These are phyloP conservation scores for Oegoconia quadripuncta DNA, from an alignment of 2,888 invertebrate genomes.

Conservation along the genomic window DNA sequence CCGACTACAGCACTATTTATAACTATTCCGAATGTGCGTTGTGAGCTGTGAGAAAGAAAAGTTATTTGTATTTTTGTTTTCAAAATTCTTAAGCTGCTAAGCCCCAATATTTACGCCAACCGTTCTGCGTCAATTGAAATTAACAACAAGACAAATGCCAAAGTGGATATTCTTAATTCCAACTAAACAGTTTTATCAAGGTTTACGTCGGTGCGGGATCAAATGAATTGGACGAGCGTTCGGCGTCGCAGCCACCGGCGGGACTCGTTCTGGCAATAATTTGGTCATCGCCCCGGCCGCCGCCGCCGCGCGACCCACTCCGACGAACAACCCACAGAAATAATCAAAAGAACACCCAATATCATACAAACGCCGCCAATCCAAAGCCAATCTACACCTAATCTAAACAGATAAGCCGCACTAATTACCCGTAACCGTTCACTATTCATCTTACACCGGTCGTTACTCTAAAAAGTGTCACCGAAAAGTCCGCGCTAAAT, in stretches of 20 bases:
- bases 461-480: conserved; percentile 52
- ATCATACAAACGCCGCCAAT: conserved; percentile 26
- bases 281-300: conserved; percentile 66
- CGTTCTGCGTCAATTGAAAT: conserved; percentile 8
- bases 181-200: conserved; percentile 51
- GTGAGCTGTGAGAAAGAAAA: background rate
- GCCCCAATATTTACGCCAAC: conserved; percentile 10
- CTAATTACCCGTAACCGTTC: conserved; percentile 52
- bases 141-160: conserved; percentile 11
- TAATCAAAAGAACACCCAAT: conserved; percentile 25
- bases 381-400: conserved; percentile 28
- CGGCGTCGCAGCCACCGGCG: conserved; percentile 36
- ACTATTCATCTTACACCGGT: conserved; percentile 47
- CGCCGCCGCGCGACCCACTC: conserved; percentile 28
- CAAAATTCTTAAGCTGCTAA: background rate
- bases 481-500: conserved; percentile 53
- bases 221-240: conserved; percentile 37
- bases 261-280: conserved; percentile 68
- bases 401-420: conserved; percentile 52
- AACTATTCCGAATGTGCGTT: too few species aligned
- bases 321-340: conserved; percentile 11
- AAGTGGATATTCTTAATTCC: conserved; percentile 39
- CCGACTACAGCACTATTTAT: too few species aligned
- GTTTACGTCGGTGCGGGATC: conserved; percentile 46
- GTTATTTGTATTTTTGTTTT: background rate